phyloP scores from a whole-genome alignment of 2,888 invertebrate species.

The Octonoba sinensis region DNA sequence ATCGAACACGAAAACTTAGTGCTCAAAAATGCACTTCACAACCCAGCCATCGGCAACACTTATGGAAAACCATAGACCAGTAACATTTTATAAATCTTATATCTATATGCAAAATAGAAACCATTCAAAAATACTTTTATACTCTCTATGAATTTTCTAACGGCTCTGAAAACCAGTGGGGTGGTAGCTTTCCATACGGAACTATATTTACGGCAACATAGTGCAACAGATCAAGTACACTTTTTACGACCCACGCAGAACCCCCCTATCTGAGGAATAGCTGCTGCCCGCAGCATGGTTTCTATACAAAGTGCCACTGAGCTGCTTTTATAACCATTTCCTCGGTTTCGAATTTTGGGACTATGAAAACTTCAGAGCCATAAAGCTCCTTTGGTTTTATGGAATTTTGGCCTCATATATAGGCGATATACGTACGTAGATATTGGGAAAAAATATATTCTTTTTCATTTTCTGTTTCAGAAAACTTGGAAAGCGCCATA shows the following conservation, averaged over 20 bases:
- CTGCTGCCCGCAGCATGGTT: conserved; percentile 22
- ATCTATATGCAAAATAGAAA: conserved; percentile 43
- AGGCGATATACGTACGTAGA: not conserved
- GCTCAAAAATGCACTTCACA: not conserved
- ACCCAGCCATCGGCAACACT: conserved; percentile 13
- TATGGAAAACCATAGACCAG: conserved; percentile 12
- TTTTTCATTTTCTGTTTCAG: not conserved
- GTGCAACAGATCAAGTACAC: conserved; percentile 42
- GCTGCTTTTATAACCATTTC: conserved; percentile 43
- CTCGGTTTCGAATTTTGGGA: conserved; percentile 13
- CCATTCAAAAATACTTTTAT: conserved; percentile 10
- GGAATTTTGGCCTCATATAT: conserved; percentile 33
- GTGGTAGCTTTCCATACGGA: conserved; percentile 10
- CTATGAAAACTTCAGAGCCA: conserved; percentile 12
- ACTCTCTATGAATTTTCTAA: conserved; percentile 40
- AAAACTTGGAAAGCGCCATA: conserved; percentile 7
- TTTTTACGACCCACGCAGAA: conserved; percentile 25
- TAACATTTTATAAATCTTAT: conserved; percentile 29
- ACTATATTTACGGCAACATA: conserved; percentile 34
- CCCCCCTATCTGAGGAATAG: not conserved
- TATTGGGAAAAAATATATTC: not conserved
- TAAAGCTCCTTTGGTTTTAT: conserved; percentile 43
- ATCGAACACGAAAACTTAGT: too few species aligned
- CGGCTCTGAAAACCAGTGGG: conserved; percentile 25
- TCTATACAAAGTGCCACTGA: conserved; percentile 53